Percentiles rank a stretch among this genome's conserved stretches.
phyloP scores from a whole-genome alignment of 2,888 invertebrate genomes.

The Andrena haemorrhoa region DNA sequence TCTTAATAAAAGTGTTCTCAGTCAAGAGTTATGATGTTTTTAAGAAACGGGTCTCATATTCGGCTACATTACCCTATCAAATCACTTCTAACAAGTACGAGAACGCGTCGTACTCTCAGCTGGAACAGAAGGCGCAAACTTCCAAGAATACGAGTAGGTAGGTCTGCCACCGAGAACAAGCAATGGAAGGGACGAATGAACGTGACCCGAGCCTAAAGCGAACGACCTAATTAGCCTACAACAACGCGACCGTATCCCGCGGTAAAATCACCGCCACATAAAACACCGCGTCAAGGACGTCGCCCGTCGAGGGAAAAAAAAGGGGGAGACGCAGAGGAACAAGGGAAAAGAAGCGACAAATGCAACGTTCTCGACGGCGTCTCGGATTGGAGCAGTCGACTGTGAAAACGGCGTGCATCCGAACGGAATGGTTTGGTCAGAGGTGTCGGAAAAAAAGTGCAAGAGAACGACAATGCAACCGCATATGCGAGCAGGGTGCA shows the following conservation, averaged over 20 bases:
- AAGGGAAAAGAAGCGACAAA: constrained; percentile 6
- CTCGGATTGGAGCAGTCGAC: constrained; percentile 37
- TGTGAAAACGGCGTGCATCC: constrained; percentile 51
- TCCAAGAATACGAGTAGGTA: constrained; percentile 15
- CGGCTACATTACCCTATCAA: too few relatives aligned
- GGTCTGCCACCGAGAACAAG: constrained; percentile 6
- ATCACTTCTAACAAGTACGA: background rate
- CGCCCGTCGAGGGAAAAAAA: constrained; percentile 24
- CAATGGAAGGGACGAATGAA: constrained; percentile 17
- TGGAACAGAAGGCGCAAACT: background rate
- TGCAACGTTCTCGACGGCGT: constrained; percentile 27
- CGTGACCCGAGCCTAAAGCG: constrained; percentile 26
- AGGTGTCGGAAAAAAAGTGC: constrained; percentile 23
- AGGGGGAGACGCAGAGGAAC: background rate
- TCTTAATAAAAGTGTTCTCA: too few relatives aligned
- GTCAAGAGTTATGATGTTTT: too few relatives aligned
- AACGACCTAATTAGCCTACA: constrained; percentile 48
- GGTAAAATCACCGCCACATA: constrained; percentile 33
- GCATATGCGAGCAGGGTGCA: background rate
- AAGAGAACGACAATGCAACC: constrained; percentile 5
- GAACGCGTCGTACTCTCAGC: background rate
- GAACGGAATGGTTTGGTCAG: constrained; percentile 37
- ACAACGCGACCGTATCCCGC: constrained; percentile 34
- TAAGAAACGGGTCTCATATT: too few relatives aligned
- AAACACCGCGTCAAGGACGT: constrained; percentile 29